Evolutionary conservation across 2,797 vertebrate genomes (phyloP), one percentile per base, ranked within the genome.

Genomic region (Ctenopoma multispine): DNA sequence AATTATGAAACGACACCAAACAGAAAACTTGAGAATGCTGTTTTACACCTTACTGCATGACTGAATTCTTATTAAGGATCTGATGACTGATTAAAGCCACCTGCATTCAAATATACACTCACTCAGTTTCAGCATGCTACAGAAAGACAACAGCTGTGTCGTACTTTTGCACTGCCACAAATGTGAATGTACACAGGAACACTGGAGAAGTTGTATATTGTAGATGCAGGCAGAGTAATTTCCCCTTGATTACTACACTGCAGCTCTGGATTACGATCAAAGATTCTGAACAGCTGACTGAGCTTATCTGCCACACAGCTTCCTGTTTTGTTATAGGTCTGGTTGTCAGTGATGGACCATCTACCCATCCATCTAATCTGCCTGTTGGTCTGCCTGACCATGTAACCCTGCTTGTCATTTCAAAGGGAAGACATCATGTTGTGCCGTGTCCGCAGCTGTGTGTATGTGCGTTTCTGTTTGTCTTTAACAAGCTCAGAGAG

Each of bases 401-500:
- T 24, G 40, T 65, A 47, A 69, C 17, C 53, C 34, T 53, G 55
- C 62, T 77, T 72, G 72, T 83, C 80, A 83, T 80, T 74, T 83
- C 70, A 66, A 74, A 85, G 75, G 46, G 20, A 63, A 44, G 58
- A 65, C 75, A 38, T 18, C 61, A 55, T 61, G 55, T n/a, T 38
- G 60, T 49, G 7, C 6, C 18, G n/a, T 46, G 69, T 67, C 58
- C 58, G 24, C 21, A 20, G 5, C 38, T 44, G 36, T 63, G 57
- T 70, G 41, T 62, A 36, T 55, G 66, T 50, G 74, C 56, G 63
- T 69, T 49, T 77, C 40, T 68, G 65, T 82, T 70, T 79, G 72
- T 82, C 82, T 80, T 78, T 86, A 90, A 91, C 89, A 79, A 89
- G 85, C 86, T 84, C 65, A 80, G 87, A 90, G 78, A 84, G 85